Evolutionary conservation across 2,888 invertebrate genomes (phyloP).

Genomic region (Germaria angustata): DNA sequence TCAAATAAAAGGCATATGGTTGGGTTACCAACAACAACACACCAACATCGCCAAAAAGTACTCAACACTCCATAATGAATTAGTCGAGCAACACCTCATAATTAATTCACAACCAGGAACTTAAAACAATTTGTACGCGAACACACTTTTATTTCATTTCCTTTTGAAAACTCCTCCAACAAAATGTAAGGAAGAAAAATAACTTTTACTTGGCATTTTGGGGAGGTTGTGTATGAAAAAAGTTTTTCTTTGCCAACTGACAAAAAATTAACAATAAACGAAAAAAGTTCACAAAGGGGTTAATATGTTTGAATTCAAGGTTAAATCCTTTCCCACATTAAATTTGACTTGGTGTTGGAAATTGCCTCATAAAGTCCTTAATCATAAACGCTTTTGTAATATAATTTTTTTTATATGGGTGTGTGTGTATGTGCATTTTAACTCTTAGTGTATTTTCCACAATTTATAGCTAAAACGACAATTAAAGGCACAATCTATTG

Average conservation of each 20-base stretch:
- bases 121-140: conserved; percentile 73
- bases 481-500: conserved; percentile 36
- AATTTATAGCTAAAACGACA: background rate
- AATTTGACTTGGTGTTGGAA: conserved; percentile 38
- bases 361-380: conserved; percentile 71
- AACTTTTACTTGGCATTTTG: conserved; percentile 18
- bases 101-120: conserved; percentile 77
- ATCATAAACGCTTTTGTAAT: conserved; percentile 75
- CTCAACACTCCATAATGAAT: conserved; percentile 62
- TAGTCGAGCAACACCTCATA: conserved; percentile 73
- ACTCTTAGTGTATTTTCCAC: conserved; percentile 38
- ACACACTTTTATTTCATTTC: conserved; percentile 57
- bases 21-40: conserved; percentile 38
- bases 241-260: background rate
- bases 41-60: background rate
- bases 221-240: conserved; percentile 23
- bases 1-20: conserved; percentile 55
- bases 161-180: conserved; percentile 46
- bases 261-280: no score
- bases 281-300: conserved; percentile 19
- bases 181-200: background rate
- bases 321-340: conserved; percentile 64
- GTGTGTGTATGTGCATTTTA: background rate
- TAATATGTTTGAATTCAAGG: conserved; percentile 39
- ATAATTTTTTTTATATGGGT: conserved; percentile 57